Percentiles rank a stretch among this genome's conserved stretches.
phyloP scores from a whole-genome alignment of 1,140 invertebrate species.

The Halictus rubicundus region DNA sequence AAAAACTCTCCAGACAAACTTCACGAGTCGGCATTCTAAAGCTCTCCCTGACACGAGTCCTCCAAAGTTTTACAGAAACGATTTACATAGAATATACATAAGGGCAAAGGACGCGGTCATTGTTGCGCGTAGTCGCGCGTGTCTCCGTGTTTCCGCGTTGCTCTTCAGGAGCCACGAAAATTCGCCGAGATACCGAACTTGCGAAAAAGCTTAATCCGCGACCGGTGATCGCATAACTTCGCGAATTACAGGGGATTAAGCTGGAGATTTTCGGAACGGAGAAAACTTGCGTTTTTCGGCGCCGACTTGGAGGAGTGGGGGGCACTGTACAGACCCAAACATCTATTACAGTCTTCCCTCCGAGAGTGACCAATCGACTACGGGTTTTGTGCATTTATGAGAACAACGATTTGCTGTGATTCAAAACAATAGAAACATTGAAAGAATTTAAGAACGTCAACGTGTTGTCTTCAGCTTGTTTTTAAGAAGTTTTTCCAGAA shows the following conservation, averaged over 20 bases:
- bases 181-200: conserved; percentile 1
- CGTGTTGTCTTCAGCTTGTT: no score
- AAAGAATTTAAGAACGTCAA: no score
- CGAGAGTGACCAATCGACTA: no score
- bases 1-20: conserved; percentile 62
- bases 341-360: neutral
- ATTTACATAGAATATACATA: conserved; percentile 56
- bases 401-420: no score
- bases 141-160: neutral
- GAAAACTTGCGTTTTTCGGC: neutral
- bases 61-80: conserved; percentile 60
- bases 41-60: conserved; percentile 56
- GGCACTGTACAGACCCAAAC: neutral
- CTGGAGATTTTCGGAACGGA: conserved; percentile 10
- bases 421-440: no score
- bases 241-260: conserved; percentile 32
- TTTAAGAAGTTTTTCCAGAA: no score
- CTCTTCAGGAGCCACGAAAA: neutral
- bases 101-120: conserved; percentile 31
- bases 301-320: no score
- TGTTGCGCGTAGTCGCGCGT: neutral
- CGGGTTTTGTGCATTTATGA: no score
- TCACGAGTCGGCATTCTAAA: conserved; percentile 56
- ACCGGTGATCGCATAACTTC: conserved; percentile 10
- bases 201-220: neutral